Conservation (phyloP, 2,797 vertebrate genomes). For the Rhadinocentrus ornatus region DNA sequence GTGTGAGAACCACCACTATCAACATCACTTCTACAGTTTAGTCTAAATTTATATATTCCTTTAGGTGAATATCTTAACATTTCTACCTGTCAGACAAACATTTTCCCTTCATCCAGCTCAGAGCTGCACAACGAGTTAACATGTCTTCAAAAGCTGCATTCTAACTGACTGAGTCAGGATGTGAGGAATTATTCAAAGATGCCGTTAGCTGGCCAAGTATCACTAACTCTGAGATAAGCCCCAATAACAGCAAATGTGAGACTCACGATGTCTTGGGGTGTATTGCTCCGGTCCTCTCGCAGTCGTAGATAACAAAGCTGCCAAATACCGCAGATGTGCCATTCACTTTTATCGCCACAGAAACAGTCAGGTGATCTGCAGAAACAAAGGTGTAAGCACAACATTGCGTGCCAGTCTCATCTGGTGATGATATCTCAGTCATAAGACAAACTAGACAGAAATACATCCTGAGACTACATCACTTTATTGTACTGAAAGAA, state of each 20-base stretch:
- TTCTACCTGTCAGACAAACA: background rate
- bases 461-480: constrained; percentile 16
- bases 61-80: background rate
- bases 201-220: constrained; percentile 10
- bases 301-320: constrained; percentile 94
- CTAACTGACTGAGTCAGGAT: constrained; percentile 8
- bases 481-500: constrained; percentile 35
- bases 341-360: constrained; percentile 89
- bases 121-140: background rate
- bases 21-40: constrained; percentile 1
- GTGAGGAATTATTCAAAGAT: background rate
- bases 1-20: background rate
- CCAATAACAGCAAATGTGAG: constrained; percentile 15
- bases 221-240: constrained; percentile 15
- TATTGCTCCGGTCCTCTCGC: constrained; percentile 87
- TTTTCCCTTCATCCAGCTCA: background rate
- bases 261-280: constrained; percentile 91
- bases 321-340: constrained; percentile 88
- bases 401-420: constrained; percentile 29
- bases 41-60: background rate
- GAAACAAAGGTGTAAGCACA: constrained; percentile 57
- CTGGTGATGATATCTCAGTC: constrained; percentile 45
- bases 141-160: background rate
- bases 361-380: constrained; percentile 90
- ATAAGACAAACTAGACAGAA: constrained; percentile 46